Percentiles rank a stretch among this genome's conserved stretches.
These are phyloP conservation scores for Stegana nigrithorax DNA, from an alignment of 2,888 invertebrate genomes.

Conservation along the genomic window DNA sequence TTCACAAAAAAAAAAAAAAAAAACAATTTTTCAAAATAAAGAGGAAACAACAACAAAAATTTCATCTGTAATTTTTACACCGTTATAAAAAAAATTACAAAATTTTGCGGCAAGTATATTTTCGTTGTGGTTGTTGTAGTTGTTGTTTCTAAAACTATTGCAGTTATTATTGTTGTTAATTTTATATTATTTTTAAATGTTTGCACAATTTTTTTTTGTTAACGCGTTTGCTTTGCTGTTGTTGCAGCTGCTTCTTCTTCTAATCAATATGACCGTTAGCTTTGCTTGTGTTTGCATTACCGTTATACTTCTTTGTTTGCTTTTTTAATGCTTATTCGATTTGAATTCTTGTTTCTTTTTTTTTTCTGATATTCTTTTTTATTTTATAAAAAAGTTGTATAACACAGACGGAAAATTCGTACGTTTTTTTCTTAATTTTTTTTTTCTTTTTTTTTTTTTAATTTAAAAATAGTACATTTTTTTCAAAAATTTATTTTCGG, in stretches of 20 bases:
- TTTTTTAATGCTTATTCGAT: neutral
- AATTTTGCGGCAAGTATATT: conserved; percentile 61
- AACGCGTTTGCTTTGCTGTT: conserved; percentile 35
- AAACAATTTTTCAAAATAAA: too few species aligned
- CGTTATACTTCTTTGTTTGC: neutral
- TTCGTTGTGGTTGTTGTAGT: conserved; percentile 54
- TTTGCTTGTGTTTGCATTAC: neutral
- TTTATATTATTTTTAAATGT: too few species aligned
- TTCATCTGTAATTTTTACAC: neutral
- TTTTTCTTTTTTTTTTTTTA: neutral
- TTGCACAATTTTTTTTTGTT: conserved; percentile 27
- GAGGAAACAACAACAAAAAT: neutral
- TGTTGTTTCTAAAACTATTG: conserved; percentile 31
- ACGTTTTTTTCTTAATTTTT: neutral
- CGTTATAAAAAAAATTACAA: conserved; percentile 37
- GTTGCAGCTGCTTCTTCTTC: conserved; percentile 26
- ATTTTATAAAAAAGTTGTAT: conserved; percentile 6
- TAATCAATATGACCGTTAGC: too few species aligned
- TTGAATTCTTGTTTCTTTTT: neutral
- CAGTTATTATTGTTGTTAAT: too few species aligned
- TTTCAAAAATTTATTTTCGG: conserved; percentile 53
- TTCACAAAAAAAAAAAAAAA: too few species aligned
- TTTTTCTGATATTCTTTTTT: neutral
- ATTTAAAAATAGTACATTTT: conserved; percentile 56
- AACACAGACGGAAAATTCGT: neutral